Percentiles rank a stretch among this genome's conserved stretches.
Conservation (phyloP, 2,888 invertebrate species). For the Chymomyza fuscimana region DNA sequence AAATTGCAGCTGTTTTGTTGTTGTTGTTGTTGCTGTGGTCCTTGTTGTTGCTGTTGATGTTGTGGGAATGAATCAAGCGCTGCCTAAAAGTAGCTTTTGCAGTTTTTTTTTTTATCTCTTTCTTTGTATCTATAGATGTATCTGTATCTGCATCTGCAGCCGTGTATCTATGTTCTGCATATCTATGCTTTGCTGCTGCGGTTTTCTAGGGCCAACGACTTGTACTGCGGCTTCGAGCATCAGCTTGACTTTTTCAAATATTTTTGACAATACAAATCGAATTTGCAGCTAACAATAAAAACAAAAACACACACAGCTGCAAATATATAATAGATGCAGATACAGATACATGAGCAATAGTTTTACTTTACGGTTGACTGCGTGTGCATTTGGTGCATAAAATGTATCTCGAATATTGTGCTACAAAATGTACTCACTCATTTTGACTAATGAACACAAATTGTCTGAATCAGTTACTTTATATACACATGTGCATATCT, state of each 20-base stretch:
- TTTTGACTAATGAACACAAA: conserved; percentile 10
- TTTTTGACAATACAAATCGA: conserved; percentile 46
- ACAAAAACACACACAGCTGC: background rate
- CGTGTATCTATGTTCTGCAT: too few relatives aligned
- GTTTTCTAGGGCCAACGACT: background rate
- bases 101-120: background rate
- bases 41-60: conserved; percentile 15
- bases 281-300: conserved; percentile 32
- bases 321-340: background rate
- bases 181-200: background rate
- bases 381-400: conserved; percentile 30
- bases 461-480: background rate
- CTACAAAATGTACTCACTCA: background rate
- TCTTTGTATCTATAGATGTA: background rate
- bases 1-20: conserved; percentile 61
- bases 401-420: background rate
- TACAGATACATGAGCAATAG: conserved; percentile 4
- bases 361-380: conserved; percentile 34
- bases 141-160: too few relatives aligned
- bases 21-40: conserved; percentile 31
- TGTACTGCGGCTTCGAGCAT: background rate
- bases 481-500: background rate
- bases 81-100: conserved; percentile 39
- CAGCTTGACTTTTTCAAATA: conserved; percentile 1
- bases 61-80: conserved; percentile 36